Evolutionary conservation across 2,888 invertebrate species (phyloP), one percentile per base, ranked within the genome.

Genomic region (Agriopis aurantiaria): DNA sequence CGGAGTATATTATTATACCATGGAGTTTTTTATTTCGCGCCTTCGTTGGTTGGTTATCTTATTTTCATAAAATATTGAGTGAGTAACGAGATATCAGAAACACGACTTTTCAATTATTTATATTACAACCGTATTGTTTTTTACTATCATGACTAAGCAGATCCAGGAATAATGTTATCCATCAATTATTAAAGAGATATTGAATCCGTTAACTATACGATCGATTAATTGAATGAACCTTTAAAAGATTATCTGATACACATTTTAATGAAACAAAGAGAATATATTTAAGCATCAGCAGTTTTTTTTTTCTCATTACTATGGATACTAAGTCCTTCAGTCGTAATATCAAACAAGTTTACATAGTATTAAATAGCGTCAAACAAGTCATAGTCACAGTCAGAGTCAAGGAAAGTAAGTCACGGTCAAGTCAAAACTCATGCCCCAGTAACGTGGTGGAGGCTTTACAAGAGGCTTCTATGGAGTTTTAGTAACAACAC

Each of bases 151-250:
- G 12, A 59, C 33, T 14, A 51, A 65, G 12, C 56, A 17, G 17
- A 17, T 51, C 51, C 56, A 17, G 60, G 67, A 61, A 56, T 3
- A 51, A n/a, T 45, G 12, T 48, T 56, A 66, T 65, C 57, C 62
- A 70, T 66, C 66, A 58, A 51, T 48, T 48, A 69, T 45, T 56
- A 33, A 58, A 58, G 12, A 58, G 51, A 56, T 61, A 65, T 61
- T 52, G 65, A 56, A 61, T 69, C 11, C 11, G 41, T 65, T 57
- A 52, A 60, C 52, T 46, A 63, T 43, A 23, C 48, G 55, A 59
- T 49, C 56, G 49, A n/a, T 55, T 45, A 23, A 48, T 41, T 62
- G 8, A 53, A 55, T 46, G 4, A 56, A 49, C 63, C 63, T 63
- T 56, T n/a, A 33, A 33, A 46, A 14, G 46, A 58, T 58, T 58